phyloP scores from a whole-genome alignment of 2,797 vertebrate species.

The Acanthurus tractus region DNA sequence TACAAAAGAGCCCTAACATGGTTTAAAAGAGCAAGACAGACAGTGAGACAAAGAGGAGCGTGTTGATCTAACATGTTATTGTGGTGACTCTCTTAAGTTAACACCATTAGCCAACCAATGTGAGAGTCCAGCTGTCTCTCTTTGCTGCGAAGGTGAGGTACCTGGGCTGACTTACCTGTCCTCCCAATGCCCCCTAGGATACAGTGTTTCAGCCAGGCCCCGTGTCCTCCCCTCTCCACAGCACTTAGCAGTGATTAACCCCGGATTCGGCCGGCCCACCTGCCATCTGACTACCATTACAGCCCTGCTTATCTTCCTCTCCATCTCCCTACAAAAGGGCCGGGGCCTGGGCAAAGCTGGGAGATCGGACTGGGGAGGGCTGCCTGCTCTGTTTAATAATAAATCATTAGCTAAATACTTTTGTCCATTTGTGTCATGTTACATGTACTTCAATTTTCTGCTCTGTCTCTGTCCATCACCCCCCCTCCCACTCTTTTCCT shows the following conservation, averaged over 20 bases:
- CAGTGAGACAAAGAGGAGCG: constrained; percentile 58
- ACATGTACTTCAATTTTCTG: constrained; percentile 88
- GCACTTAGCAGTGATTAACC: constrained; percentile 91
- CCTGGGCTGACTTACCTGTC: constrained; percentile 81
- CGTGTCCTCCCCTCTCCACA: constrained; percentile 82
- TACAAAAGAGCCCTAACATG: constrained; percentile 78
- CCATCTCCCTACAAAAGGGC: constrained; percentile 86
- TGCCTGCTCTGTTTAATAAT: constrained; percentile 87
- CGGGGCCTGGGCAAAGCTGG: constrained; percentile 75
- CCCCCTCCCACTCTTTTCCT: constrained; percentile 13
- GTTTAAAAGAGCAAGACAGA: constrained; percentile 66
- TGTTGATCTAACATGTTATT: constrained; percentile 72
- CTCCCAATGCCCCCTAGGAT: constrained; percentile 78
- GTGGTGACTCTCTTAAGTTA: constrained; percentile 73
- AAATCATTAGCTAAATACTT: constrained; percentile 91
- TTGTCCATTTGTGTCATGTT: constrained; percentile 89
- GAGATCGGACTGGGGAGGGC: constrained; percentile 74
- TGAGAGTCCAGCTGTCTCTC: constrained; percentile 70
- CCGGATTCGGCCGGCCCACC: constrained; percentile 84
- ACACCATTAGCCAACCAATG: constrained; percentile 72
- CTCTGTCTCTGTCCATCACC: constrained; percentile 74
- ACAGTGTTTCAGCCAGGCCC: constrained; percentile 81
- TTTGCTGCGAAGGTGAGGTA: constrained; percentile 68
- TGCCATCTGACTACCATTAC: constrained; percentile 90
- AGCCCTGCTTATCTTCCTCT: constrained; percentile 84